Percentiles rank a stretch among this genome's conserved stretches.
Evolutionary conservation across 2,797 vertebrate genomes (phyloP).

Genomic region (Sternarchorhynchus goeldii): DNA sequence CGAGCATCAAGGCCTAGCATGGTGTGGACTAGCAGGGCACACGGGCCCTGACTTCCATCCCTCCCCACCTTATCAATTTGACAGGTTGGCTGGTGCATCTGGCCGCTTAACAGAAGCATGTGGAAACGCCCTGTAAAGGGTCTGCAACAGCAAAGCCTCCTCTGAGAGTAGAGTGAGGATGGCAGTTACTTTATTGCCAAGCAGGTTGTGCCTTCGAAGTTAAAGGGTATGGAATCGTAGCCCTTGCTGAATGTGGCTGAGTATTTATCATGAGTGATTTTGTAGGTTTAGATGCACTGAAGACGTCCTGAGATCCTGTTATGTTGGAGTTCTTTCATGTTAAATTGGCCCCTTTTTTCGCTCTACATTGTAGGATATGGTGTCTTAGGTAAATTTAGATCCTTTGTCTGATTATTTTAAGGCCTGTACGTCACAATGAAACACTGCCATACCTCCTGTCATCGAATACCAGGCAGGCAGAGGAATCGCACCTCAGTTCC

Average conservation of each 20-base stretch:
- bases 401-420: background rate
- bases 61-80: conserved; percentile 67
- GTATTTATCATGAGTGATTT: too few species aligned
- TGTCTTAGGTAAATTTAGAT: background rate
- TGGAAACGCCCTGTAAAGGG: conserved; percentile 42
- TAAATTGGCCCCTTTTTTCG: background rate
- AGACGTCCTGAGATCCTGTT: background rate
- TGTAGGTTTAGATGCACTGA: background rate
- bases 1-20: conserved; percentile 67
- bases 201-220: background rate
- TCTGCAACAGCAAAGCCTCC: background rate
- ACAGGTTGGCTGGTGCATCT: conserved; percentile 62
- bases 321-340: background rate
- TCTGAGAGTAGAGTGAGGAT: background rate
- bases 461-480: background rate
- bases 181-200: background rate
- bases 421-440: background rate
- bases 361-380: background rate
- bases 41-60: conserved; percentile 63
- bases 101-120: conserved; percentile 56
- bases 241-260: background rate
- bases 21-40: conserved; percentile 58
- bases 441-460: background rate
- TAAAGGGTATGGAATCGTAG: background rate
- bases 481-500: background rate